Evolutionary conservation across 2,888 invertebrate species (phyloP), one percentile per base, ranked within the genome.

Genomic region (Acronicta leporina): DNA sequence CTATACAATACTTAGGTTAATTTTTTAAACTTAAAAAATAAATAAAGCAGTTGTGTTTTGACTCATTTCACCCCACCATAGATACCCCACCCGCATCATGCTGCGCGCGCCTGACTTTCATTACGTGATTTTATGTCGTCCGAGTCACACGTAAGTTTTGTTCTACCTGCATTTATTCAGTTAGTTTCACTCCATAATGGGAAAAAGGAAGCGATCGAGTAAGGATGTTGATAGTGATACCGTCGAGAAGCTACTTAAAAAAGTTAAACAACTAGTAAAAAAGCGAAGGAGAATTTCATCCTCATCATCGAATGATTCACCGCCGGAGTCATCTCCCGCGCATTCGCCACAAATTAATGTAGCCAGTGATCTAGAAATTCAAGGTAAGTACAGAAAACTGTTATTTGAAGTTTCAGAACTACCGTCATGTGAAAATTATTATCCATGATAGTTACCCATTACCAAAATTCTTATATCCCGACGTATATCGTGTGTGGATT

Each of bases 401-500:
- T n/a, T n/a, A n/a, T n/a, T n/a, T n/a, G n/a, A n/a, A n/a, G n/a
- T 7, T 25, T 27, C 8, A 20, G 25, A n/a, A 5, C n/a, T 44
- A 44, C 25, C 44, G 5, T 0, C 25, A 5, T n/a, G 44, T 8
- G n/a, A 4, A 13, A 11, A 11, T 20, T 13, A 11, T 9, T 43
- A 43, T 13, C 2, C 20, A 11, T 13, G 0, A 13, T 5, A 25
- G 4, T 6, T 42, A n/a, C n/a, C n/a, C n/a, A 4, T 42, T 16
- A 16, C 4, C n/a, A 25, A 20, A 9, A 25, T 16, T 10, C 2
- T 8, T n/a, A n/a, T 27, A 44, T 44, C 25, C 44, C 44, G 44
- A 44, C 44, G 44, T 44, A 44, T 27, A 44, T 44, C 44, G 44
- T 44, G 25, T 27, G 44, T 44, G 44, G 44, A 27, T 44, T 7